Evolutionary conservation across 1,140 invertebrate genomes (phyloP).

Genomic region (Pinna nobilis): DNA sequence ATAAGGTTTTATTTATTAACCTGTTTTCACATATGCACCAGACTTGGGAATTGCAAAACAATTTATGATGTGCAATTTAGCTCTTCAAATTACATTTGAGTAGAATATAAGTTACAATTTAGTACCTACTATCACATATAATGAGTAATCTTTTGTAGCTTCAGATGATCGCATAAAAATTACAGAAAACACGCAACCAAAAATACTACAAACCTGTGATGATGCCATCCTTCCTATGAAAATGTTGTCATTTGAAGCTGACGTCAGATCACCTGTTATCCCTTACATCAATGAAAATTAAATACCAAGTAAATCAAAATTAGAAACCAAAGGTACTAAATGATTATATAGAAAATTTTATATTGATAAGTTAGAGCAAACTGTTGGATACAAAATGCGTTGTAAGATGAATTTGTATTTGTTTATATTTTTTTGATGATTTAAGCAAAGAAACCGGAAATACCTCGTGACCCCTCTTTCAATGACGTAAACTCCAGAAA

Average conservation of each 20-base stretch:
- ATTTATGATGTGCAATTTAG: too few species aligned
- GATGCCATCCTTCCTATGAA: conserved; percentile 33
- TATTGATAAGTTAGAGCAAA: neutral
- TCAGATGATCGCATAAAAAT: too few species aligned
- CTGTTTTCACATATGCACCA: too few species aligned
- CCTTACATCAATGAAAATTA: conserved; percentile 33
- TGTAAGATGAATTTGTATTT: conserved; percentile 9
- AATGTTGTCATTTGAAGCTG: conserved; percentile 40
- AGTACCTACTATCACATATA: too few species aligned
- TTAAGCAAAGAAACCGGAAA: conserved; percentile 16
- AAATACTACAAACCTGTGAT: conserved; percentile 36
- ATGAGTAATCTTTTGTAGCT: too few species aligned
- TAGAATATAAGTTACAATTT: too few species aligned
- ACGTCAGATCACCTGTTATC: conserved; percentile 44
- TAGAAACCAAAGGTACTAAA: too few species aligned
- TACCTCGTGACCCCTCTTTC: conserved; percentile 34
- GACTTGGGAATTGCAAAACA: too few species aligned
- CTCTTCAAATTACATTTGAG: too few species aligned
- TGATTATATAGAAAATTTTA: neutral
- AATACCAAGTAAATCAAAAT: neutral
- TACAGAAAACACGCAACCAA: too few species aligned
- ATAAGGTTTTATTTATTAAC: too few species aligned
- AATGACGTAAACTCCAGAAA: conserved; percentile 40
- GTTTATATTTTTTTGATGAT: conserved; percentile 40
- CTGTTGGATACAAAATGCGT: neutral